phyloP scores from a whole-genome alignment of 2,113 vertebrate genomes.

The Polypterus senegalus region DNA sequence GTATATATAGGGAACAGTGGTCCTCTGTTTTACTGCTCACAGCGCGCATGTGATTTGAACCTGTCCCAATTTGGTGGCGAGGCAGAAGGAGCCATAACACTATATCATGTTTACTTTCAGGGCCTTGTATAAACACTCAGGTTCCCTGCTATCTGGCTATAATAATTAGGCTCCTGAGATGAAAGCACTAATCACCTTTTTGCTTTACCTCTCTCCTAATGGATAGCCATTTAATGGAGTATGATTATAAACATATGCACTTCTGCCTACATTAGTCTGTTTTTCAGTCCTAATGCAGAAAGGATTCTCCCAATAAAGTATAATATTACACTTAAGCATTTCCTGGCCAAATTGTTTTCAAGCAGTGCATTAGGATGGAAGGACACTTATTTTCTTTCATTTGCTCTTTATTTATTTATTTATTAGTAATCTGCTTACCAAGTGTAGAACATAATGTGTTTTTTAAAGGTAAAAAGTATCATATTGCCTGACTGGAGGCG shows the following conservation, averaged over 20 bases:
- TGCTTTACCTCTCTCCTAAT: constrained; percentile 13
- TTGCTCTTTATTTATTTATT: too few relatives aligned
- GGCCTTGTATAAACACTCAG: constrained; percentile 2
- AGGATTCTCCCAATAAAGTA: background rate
- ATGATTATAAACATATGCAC: constrained; percentile 23
- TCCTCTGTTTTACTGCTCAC: too few relatives aligned
- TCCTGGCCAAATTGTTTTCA: background rate
- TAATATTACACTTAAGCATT: background rate
- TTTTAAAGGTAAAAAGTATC: too few relatives aligned
- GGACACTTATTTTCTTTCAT: too few relatives aligned
- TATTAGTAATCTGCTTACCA: too few relatives aligned
- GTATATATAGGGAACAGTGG: too few relatives aligned
- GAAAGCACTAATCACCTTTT: constrained; percentile 16
- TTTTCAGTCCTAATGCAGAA: background rate
- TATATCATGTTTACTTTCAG: background rate
- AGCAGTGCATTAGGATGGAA: background rate
- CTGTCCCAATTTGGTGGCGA: background rate
- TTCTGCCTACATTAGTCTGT: constrained; percentile 5
- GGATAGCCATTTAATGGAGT: constrained; percentile 11
- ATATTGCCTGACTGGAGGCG: too few relatives aligned
- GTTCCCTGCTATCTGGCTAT: constrained; percentile 8
- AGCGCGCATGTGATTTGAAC: background rate
- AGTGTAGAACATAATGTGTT: too few relatives aligned
- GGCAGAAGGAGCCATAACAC: constrained; percentile 1
- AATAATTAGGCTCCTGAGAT: constrained; percentile 13